These are phyloP conservation scores for Ormyrus labotus DNA, from an alignment of 2,888 invertebrate species.

Conservation along the genomic window DNA sequence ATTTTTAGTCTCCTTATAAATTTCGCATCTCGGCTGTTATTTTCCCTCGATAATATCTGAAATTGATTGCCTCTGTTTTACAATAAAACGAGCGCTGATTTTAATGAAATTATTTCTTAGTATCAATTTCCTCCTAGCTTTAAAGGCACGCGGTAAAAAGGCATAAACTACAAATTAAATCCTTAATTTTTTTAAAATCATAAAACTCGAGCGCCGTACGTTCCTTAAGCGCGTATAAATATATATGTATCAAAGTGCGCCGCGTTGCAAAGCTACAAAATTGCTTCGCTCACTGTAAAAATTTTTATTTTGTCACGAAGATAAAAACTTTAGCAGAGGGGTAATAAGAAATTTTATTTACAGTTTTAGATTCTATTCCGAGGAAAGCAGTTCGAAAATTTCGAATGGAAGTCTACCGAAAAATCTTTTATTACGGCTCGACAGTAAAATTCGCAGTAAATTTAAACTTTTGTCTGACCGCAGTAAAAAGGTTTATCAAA, in stretches of 20 bases:
- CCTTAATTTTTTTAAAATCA: too few relatives aligned
- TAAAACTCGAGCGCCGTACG: too few relatives aligned
- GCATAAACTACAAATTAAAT: neutral
- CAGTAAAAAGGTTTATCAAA: conserved; percentile 21
- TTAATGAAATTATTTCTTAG: too few relatives aligned
- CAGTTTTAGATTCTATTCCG: conserved; percentile 38
- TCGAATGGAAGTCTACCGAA: conserved; percentile 23
- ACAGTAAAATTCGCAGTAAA: conserved; percentile 29
- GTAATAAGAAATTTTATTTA: conserved; percentile 34
- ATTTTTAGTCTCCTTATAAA: too few relatives aligned
- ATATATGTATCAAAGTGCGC: neutral
- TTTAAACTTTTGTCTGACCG: conserved; percentile 35
- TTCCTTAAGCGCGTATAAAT: too few relatives aligned
- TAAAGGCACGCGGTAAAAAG: too few relatives aligned
- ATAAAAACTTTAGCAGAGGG: conserved; percentile 10
- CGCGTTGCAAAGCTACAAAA: conserved; percentile 3
- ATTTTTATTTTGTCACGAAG: conserved; percentile 9
- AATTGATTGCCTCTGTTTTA: too few relatives aligned
- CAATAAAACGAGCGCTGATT: too few relatives aligned
- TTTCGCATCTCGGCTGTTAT: too few relatives aligned
- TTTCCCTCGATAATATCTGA: too few relatives aligned
- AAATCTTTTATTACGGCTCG: conserved; percentile 28
- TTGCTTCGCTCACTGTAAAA: conserved; percentile 28
- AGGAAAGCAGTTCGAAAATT: conserved; percentile 19
- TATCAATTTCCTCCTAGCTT: too few relatives aligned